These are phyloP conservation scores for Beroe forskalii DNA, from an alignment of 37 sponge, comb jelly and placozoan species.

Conservation along the genomic window DNA sequence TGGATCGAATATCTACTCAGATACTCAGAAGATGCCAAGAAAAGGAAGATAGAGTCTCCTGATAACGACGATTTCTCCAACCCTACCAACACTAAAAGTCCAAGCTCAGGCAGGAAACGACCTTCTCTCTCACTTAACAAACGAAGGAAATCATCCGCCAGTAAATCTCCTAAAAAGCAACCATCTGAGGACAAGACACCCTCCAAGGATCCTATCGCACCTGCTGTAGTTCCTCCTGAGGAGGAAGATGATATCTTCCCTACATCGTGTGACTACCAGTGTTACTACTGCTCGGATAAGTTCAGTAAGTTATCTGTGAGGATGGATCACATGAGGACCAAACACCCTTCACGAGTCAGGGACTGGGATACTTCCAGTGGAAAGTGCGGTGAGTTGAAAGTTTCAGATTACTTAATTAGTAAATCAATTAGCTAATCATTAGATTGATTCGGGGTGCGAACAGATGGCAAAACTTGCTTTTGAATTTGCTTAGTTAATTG, in stretches of 20 bases:
- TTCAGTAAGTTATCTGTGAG: conserved; percentile 26
- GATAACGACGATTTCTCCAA: neutral
- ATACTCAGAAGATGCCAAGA: neutral
- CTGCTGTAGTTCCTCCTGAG: neutral
- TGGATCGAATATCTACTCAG: too few relatives aligned
- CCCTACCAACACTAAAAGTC: too few relatives aligned
- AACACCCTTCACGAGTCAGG: neutral
- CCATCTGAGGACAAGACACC: too few relatives aligned
- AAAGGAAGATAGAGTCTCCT: neutral
- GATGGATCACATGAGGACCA: conserved; percentile 62
- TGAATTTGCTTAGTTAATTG: too few relatives aligned
- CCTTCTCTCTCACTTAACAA: too few relatives aligned
- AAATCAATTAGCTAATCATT: too few relatives aligned
- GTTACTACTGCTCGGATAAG: conserved; percentile 39
- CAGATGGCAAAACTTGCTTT: too few relatives aligned
- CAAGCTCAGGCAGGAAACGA: too few relatives aligned
- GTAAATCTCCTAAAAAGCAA: too few relatives aligned
- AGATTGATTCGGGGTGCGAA: too few relatives aligned
- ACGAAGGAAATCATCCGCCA: too few relatives aligned
- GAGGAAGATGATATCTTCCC: neutral
- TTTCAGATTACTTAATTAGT: too few relatives aligned
- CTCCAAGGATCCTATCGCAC: neutral
- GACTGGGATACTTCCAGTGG: neutral
- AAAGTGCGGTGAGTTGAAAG: neutral
- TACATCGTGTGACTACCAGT: neutral